Base-by-base conservation (phyloP, 2,888 invertebrate genomes). In the Parnassius mnemosyne region DNA sequence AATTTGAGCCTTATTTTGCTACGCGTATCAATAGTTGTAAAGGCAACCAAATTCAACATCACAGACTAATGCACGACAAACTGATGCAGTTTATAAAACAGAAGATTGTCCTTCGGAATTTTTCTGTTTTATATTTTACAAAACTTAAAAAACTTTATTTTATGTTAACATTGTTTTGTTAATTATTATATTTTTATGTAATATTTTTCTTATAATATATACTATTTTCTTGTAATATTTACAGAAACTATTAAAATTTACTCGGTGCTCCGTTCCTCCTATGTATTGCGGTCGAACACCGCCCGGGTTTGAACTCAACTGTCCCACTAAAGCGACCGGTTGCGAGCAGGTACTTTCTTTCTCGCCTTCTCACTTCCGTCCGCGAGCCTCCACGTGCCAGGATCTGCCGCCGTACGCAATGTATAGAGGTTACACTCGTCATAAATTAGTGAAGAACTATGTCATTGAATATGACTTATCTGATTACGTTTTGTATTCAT, bases 321-420 rank as follows among this genome's bases (percentile, higher is more conserved):
- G 89, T 76, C 87, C 89, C 84, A 89, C 86, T 78, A 86, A 82
- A 78, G 75, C 82, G 84, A 90, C 89, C 89, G 89, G 89, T 90
- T 81, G 81, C 71, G 57, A 71, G 70, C 71, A 69, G 72, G 88
- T 87, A 89, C 90, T 90, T 90, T 89, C 90, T 88, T 86, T 89
- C 85, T 80, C 70, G 79, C 81, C 80, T 85, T 89, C 86, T 89
- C 87, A 89, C 89, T 90, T 90, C 90, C 90, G 89, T 81, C 79
- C 79, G 86, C 88, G 86, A 80, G 85, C 87, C 83, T 84, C 83
- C 87, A 87, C 88, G 88, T 85, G 83, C 85, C 81, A 82, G 87
- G 87, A 87, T 82, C 78, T 66, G 69, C 72, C 73, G 73, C 74
- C 74, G 20, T 46, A 46, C 44, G 51, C 52, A 52, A 43, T 25